Evolutionary conservation across 2,113 vertebrate genomes (phyloP), one percentile per base, ranked within the genome.

Genomic region (Clinocottus analis): DNA sequence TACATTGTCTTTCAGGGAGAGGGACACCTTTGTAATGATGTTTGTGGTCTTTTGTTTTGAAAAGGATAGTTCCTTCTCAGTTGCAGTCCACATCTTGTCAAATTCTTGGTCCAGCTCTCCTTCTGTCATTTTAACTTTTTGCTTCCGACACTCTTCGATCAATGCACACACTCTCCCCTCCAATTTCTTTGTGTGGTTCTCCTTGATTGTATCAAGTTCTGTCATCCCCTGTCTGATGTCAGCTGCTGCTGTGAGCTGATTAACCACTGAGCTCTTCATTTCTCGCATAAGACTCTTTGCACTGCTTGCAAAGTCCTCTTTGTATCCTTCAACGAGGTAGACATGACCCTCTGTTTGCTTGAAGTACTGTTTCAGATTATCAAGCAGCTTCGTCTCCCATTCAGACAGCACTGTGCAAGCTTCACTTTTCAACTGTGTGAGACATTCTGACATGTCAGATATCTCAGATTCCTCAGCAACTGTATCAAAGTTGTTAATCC

Each of bases 321-420:
- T 90, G 75, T 90, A 86, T 69, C 58, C 43, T 82, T 92, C 91
- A 37, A 93, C 84, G 1, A 94, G 84, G 37, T 85, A 0, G 45
- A 91, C 84, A 75, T 92, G 83, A 3, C 72, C 61, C 0, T 91
- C 83, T 55, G 51, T 82, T 77, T 91, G 77, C 14, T 89, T 35
- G 33, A 87, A 94, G 75, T 91, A 94, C 14, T 86, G 0, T 4
- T 3, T 23, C 1, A 94, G 59, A 14, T 92, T 85, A 0, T 79
- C 41, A 16, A 89, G 85, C 27, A 90, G 53, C 1, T 2, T 75
- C 9, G 35, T 81, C 61, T 93, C 87, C 86, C 72, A 45, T 27
- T 65, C 7, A 0, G 63, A 58, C 72, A 93, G 62, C 56, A 47
- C 16, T 58, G 2, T 45, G n/a, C 16, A 19, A 0, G 84, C 89